phyloP scores from a whole-genome alignment of 2,888 invertebrate genomes.

The Ectropis crepuscularia region DNA sequence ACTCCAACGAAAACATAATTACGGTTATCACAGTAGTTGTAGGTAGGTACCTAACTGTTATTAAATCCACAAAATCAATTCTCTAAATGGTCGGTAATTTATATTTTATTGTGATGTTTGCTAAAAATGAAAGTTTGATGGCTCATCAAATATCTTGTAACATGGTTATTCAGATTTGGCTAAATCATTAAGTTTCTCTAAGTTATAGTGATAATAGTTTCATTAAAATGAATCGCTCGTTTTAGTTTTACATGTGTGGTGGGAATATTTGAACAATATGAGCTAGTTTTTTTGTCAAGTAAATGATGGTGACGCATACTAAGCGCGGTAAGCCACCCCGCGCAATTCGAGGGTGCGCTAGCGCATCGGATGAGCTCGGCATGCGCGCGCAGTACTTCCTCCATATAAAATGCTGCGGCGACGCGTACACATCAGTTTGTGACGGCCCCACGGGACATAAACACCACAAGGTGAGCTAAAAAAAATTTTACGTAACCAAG shows the following conservation, averaged over 20 bases:
- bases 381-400: constrained; percentile 59
- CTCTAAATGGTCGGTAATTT: constrained; percentile 17
- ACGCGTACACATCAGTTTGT: constrained; percentile 76
- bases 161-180: constrained; percentile 4
- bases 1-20: background rate
- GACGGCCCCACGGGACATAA: constrained; percentile 63
- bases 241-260: background rate
- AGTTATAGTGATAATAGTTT: background rate
- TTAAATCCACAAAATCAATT: constrained; percentile 21
- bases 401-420: constrained; percentile 70
- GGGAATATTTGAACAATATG: too few relatives aligned
- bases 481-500: constrained; percentile 21
- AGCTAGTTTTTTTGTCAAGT: too few relatives aligned
- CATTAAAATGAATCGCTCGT: background rate
- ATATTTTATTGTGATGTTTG: constrained; percentile 28
- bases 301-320: too few relatives aligned
- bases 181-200: constrained; percentile 13
- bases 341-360: constrained; percentile 52
- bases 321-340: constrained; percentile 35
- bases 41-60: constrained; percentile 3
- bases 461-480: constrained; percentile 66
- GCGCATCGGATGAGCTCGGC: constrained; percentile 33
- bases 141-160: constrained; percentile 21
- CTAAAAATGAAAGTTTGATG: constrained; percentile 30
- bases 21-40: background rate